Conservation (phyloP, 2,113 vertebrate species). For the Ranitomeya imitator region DNA sequence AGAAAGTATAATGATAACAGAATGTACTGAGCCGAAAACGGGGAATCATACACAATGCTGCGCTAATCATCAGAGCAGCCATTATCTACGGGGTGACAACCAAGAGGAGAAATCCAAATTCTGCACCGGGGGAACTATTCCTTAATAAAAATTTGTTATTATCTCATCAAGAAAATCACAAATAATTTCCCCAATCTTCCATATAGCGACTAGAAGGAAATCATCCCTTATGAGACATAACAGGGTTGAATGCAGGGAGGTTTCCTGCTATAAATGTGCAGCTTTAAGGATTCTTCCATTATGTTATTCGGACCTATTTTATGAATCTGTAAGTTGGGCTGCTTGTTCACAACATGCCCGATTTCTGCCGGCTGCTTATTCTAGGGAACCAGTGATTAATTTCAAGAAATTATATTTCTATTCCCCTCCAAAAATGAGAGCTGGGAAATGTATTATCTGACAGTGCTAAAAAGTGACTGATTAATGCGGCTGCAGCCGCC, state of each 20-base stretch:
- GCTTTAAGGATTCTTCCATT: background rate
- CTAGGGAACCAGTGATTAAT: conserved; percentile 11
- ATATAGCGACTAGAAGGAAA: background rate
- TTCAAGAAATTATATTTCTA: conserved; percentile 18
- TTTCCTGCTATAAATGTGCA: too few species aligned
- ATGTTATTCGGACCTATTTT: conserved; percentile 28
- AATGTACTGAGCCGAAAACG: conserved; percentile 13
- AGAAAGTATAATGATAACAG: background rate
- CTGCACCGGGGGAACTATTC: background rate
- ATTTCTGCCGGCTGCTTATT: background rate
- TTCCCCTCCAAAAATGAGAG: background rate
- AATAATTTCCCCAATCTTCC: background rate
- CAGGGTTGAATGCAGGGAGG: too few species aligned
- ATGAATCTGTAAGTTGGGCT: background rate
- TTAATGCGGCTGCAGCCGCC: background rate
- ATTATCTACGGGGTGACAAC: background rate
- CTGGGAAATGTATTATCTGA: background rate
- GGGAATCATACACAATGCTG: background rate
- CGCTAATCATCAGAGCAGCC: conserved; percentile 5
- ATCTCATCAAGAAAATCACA: background rate
- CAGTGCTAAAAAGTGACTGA: background rate
- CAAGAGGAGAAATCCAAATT: background rate
- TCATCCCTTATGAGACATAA: background rate
- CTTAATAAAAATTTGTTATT: conserved; percentile 5
- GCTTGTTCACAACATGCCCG: conserved; percentile 21